Percentiles rank a stretch among this genome's conserved stretches.
Conservation (phyloP, 2,113 vertebrate genomes). For the Xenopus laevis region DNA sequence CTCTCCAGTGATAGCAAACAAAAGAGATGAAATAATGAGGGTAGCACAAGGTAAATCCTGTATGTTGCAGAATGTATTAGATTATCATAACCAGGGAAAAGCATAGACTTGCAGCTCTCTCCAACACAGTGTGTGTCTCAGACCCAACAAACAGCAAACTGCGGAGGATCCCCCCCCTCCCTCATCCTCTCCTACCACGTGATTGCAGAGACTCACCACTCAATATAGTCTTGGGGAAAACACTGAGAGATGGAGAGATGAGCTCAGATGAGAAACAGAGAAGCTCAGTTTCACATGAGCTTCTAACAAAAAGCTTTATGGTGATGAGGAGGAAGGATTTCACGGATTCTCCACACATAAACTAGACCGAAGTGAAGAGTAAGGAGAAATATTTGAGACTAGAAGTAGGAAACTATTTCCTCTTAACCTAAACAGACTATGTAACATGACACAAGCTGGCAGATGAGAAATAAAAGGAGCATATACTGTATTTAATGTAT, state of each 20-base stretch:
- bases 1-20: slow-evolving; percentile 42
- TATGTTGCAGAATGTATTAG: background rate
- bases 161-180: slow-evolving; percentile 78
- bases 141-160: slow-evolving; percentile 81
- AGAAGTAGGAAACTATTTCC: no score
- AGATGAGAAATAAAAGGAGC: no score
- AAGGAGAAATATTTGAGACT: background rate
- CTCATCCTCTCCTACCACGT: slow-evolving; percentile 71
- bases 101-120: slow-evolving; percentile 63
- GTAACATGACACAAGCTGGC: no score
- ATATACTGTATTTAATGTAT: no score
- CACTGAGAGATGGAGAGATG: slow-evolving; percentile 37
- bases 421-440: no score
- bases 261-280: slow-evolving; percentile 28
- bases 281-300: slow-evolving; percentile 12
- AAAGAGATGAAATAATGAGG: background rate
- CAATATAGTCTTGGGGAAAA: slow-evolving; percentile 50
- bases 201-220: slow-evolving; percentile 81
- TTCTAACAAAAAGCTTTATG: background rate
- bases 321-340: no score
- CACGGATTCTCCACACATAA: background rate
- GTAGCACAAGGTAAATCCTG: slow-evolving; percentile 46
- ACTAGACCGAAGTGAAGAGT: background rate
- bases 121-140: slow-evolving; percentile 75
- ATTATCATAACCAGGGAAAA: slow-evolving; percentile 51